A percentile compares a stretch with the other conserved stretches of the same genome.
These are phyloP conservation scores for Pangasianodon hypophthalmus DNA, from an alignment of 2,113 vertebrate species.

Conservation along the genomic window DNA sequence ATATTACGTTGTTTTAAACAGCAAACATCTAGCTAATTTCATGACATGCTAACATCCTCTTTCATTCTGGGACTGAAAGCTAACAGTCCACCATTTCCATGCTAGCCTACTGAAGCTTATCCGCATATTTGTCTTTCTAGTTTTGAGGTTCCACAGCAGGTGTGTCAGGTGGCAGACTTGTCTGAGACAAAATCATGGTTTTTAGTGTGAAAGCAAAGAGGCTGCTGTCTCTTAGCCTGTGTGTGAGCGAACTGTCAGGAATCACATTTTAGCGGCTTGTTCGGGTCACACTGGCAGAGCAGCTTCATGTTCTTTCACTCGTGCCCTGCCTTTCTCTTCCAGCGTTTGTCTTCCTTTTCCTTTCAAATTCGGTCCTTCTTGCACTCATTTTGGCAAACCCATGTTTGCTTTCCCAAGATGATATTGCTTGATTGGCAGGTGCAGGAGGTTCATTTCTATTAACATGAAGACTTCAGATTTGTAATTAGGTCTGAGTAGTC, in stretches of 20 bases:
- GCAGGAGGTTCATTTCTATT: constrained; percentile 14
- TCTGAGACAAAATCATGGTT: constrained; percentile 55
- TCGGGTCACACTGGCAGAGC: constrained; percentile 55
- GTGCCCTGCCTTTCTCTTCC: constrained; percentile 52
- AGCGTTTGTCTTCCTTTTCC: constrained; percentile 36
- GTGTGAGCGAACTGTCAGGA: constrained; percentile 58
- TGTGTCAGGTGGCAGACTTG: constrained; percentile 46
- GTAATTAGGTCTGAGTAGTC: constrained; percentile 19
- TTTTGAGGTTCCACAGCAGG: constrained; percentile 50
- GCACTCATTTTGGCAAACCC: constrained; percentile 34
- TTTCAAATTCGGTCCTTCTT: constrained; percentile 48
- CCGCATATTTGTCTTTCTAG: constrained; percentile 51
- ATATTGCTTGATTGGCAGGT: constrained; percentile 34
- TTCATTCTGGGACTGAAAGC: constrained; percentile 13
- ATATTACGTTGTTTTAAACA: not conserved
- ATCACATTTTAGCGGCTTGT: constrained; percentile 56
- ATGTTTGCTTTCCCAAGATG: constrained; percentile 29
- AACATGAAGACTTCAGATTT: constrained; percentile 6
- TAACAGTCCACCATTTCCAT: constrained; percentile 25
- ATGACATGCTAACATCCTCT: not conserved
- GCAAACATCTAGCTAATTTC: not conserved
- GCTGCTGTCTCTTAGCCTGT: constrained; percentile 48
- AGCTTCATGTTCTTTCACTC: constrained; percentile 50
- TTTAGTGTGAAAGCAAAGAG: constrained; percentile 56
- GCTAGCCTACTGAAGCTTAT: constrained; percentile 48